phyloP scores from a whole-genome alignment of 1,140 invertebrate genomes.

The Drosophila watanabei region DNA sequence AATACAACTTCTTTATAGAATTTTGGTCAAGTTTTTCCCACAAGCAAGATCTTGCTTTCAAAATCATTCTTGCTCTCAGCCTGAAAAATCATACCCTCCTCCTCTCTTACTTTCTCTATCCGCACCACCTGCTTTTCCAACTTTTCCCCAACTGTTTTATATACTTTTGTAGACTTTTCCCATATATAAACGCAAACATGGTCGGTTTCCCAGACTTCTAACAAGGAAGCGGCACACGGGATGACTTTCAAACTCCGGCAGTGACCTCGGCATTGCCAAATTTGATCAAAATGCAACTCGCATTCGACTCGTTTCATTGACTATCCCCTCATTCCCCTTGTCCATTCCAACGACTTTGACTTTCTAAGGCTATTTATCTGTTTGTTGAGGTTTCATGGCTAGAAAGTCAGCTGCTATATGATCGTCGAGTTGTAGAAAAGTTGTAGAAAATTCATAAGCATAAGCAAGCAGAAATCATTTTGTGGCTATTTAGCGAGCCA shows the following conservation, averaged over 20 bases:
- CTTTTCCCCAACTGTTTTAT: neutral
- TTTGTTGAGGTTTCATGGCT: slow-evolving; percentile 60
- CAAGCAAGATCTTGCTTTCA: slow-evolving; percentile 28
- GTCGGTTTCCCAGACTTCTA: slow-evolving; percentile 28
- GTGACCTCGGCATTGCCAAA: slow-evolving; percentile 64
- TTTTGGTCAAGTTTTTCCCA: neutral
- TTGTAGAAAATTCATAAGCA: slow-evolving; percentile 54
- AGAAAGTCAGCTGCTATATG: slow-evolving; percentile 57
- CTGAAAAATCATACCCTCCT: slow-evolving; percentile 4
- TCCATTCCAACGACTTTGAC: slow-evolving; percentile 39
- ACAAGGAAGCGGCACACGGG: slow-evolving; percentile 34
- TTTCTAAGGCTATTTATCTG: slow-evolving; percentile 71
- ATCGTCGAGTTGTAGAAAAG: slow-evolving; percentile 35
- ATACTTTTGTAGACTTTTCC: neutral
- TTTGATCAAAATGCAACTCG: slow-evolving; percentile 43
- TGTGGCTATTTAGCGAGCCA: slow-evolving; percentile 42
- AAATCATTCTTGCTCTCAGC: slow-evolving; percentile 31
- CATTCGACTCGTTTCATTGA: slow-evolving; percentile 35
- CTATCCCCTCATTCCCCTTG: neutral
- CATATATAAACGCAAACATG: neutral
- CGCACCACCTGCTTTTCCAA: slow-evolving; percentile 8
- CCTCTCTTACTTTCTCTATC: slow-evolving; percentile 25
- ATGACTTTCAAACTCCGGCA: slow-evolving; percentile 58
- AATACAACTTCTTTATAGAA: no score
- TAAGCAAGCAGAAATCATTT: slow-evolving; percentile 57